Evolutionary conservation across 1,140 invertebrate genomes (phyloP), one percentile per base, ranked within the genome.

Genomic region (Akabosia matsudoensis): DNA sequence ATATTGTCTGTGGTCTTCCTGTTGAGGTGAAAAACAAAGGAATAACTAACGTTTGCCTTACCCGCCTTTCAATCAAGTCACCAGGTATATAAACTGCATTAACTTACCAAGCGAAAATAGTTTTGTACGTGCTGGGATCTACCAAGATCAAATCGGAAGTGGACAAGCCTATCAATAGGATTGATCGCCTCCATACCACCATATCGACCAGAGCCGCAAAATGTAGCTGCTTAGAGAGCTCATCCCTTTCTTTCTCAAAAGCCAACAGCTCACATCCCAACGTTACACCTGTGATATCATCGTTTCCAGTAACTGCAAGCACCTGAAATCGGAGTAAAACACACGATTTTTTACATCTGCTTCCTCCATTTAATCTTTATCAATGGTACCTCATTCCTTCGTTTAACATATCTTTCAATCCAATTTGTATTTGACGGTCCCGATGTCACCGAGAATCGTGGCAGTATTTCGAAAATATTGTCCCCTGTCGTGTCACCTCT

Each of bases 71-170:
- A 45, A 7, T 18, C 37, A 45, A 45, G 18, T 45, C 7, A 45
- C 7, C 67, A 70, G 18, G 4, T 14, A 70, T 30, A 18, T 70
- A 14, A 37, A 18, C 22, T 13, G 7, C 22, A 56, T 56, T 56
- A 22, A 56, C 54, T 74, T 10, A 74, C 45, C 52, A 64, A 34
- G 30, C n/a, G 33, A 10, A 22, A 22, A 16, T 64, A 10, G 37
- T 34, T 22, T 16, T 37, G 24, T 75, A 78, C 0, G 74, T 74
- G 16, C 18, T 52, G 0, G 78, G 78, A 61, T 78, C 45, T n/a
- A 79, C 14, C 16, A 79, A 56, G 0, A 78, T n/a, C 16, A 81
- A 75, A 61, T 77, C 75, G 0, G 80, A 79, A 0, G 74, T 70
- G 0, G 72, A 54, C 28, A 79, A 70, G 0, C 78, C 80, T n/a